Evolutionary conservation across 2,888 invertebrate species (phyloP).

Genomic region (Coelopa pilipes): DNA sequence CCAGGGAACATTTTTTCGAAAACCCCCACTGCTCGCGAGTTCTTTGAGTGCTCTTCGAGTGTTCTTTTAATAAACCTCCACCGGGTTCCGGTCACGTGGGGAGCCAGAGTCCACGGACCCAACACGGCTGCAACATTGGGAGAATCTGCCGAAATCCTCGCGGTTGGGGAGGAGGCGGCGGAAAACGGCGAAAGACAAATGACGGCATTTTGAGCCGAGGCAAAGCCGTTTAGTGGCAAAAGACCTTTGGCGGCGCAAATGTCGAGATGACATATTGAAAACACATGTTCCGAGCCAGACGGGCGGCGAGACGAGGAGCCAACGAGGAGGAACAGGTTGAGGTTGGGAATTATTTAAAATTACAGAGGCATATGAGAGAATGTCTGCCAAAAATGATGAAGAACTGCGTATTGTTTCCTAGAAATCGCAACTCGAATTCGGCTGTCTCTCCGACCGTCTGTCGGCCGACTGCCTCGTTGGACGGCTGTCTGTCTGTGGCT

Average conservation of each 20-base stretch:
- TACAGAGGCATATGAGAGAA: slow-evolving; percentile 6
- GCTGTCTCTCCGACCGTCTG: background rate
- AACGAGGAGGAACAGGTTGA: slow-evolving; percentile 10
- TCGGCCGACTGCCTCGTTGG: no score
- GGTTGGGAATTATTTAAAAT: background rate
- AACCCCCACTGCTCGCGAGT: no score
- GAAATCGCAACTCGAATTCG: slow-evolving; percentile 11
- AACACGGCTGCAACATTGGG: background rate
- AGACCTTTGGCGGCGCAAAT: slow-evolving; percentile 23
- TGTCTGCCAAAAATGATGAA: slow-evolving; percentile 34
- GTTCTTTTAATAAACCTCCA: no score
- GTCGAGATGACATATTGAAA: slow-evolving; percentile 33
- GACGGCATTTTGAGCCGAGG: background rate
- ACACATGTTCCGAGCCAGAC: slow-evolving; percentile 29
- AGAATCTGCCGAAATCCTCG: background rate
- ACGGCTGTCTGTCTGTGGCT: background rate
- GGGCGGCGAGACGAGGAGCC: background rate
- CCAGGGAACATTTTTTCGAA: no score
- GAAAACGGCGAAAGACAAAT: background rate
- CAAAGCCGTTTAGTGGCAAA: background rate
- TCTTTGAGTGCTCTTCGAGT: no score
- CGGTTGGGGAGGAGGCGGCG: background rate
- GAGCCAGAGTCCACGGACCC: no score
- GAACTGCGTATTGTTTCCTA: slow-evolving; percentile 32
- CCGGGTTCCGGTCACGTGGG: no score